Evolutionary conservation across 2,797 vertebrate genomes (phyloP), one percentile per base, ranked within the genome.

Genomic region (Labroides dimidiatus): DNA sequence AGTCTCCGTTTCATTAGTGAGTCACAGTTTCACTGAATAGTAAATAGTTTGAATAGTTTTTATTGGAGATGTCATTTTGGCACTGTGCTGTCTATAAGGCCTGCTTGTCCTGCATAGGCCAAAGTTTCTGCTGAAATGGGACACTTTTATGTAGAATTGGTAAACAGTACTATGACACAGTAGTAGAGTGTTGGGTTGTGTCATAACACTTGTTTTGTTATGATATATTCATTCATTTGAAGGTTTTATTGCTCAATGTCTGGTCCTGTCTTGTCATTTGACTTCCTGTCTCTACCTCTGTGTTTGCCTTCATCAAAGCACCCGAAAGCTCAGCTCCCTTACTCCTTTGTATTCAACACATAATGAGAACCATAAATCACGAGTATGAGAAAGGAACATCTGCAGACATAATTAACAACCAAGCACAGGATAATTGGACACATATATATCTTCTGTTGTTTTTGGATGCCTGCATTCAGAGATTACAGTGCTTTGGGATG

Each of bases 301-400:
- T 6, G n/a, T 56, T 0, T 0, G 21, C 23, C 51, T 72, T 54
- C 9, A 67, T 43, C 13, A 55, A 41, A 71, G 51, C 51, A 14
- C 61, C 23, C 58, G n/a, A 65, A 24, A 17, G 69, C 14, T 42
- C 45, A 23, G 55, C 48, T 10, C 37, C 14, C 20, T 65, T 33
- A 45, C 62, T 57, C 17, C 5, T 7, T 4, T 7, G 21, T 55
- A 55, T 52, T 57, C 47, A 53, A 64, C 17, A 64, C 17, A 75
- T 50, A 82, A 76, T n/a, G 13, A 42, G 27, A 69, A 49, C 33
- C 48, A 77, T 81, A 78, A 69, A 69, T 80, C 77, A 81, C 33
- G 10, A 15, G 10, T 2, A 39, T 39, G 11, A 57, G 17, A 45
- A 56, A 21, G 24, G 62, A 15, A 54, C 33, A 21, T 39, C n/a